Conservation (phyloP, 2,113 vertebrate species). For the Platycercus adscitus region DNA sequence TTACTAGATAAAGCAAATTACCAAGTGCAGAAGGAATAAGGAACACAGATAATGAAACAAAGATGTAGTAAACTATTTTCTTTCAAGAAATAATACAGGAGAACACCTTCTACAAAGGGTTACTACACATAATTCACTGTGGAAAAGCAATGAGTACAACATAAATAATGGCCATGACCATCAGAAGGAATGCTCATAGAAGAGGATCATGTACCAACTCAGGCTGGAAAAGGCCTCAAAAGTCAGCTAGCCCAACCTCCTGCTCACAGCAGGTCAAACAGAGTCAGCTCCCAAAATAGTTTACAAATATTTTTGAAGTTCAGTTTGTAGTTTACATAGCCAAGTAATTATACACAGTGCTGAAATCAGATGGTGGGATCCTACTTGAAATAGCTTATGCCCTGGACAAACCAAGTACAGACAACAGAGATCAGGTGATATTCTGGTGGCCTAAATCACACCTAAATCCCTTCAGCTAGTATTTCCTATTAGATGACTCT, state of each 20-base stretch:
- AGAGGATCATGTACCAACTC: neutral
- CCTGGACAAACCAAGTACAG: neutral
- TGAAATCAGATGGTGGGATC: neutral
- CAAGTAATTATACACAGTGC: neutral
- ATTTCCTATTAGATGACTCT: neutral
- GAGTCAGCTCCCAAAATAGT: neutral
- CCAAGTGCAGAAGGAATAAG: neutral
- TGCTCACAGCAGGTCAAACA: neutral
- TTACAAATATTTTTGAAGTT: neutral
- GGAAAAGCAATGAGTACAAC: neutral
- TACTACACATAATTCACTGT: neutral
- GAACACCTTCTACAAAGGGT: neutral
- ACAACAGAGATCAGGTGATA: neutral
- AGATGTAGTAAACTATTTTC: neutral
- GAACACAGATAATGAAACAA: neutral
- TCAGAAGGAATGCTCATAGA: neutral
- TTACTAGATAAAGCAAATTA: neutral
- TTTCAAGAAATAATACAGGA: slow-evolving; percentile 1
- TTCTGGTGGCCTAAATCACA: neutral
- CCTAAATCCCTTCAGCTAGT: neutral
- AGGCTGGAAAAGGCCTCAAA: neutral
- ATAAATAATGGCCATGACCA: neutral
- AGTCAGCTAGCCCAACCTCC: neutral
- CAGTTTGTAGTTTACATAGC: neutral
- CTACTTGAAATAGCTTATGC: neutral